Evolutionary conservation across 1,140 invertebrate species (phyloP).

Genomic region (Frieseomelitta varia): DNA sequence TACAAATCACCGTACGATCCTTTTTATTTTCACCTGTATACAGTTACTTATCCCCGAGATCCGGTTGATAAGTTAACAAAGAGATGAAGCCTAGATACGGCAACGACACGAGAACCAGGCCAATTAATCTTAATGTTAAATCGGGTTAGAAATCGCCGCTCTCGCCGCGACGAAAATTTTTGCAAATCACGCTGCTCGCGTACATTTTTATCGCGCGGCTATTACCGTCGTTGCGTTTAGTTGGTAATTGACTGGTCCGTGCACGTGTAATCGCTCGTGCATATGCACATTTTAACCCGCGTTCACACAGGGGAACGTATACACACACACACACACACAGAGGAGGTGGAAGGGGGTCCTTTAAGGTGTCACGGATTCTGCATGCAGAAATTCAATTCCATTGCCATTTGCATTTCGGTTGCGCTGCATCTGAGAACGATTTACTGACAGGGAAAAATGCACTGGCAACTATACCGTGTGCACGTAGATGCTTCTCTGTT

Average conservation of each 20-base stretch:
- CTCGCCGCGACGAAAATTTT: slow-evolving; percentile 7
- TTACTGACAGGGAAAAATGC: neutral
- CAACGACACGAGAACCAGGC: neutral
- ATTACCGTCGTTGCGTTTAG: slow-evolving; percentile 18
- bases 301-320: neutral
- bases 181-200: slow-evolving; percentile 43
- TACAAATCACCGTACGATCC: no score
- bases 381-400: neutral
- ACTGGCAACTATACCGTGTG: neutral
- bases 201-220: neutral
- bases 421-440: neutral
- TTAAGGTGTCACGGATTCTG: neutral
- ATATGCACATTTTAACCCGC: slow-evolving; percentile 15
- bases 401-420: slow-evolving; percentile 5
- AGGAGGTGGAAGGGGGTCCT: neutral
- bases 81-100: neutral
- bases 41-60: neutral
- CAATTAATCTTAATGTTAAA: slow-evolving; percentile 19
- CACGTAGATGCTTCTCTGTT: neutral
- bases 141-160: slow-evolving; percentile 2
- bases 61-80: neutral
- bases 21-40: neutral
- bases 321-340: no score
- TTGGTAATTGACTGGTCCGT: slow-evolving; percentile 40
- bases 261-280: slow-evolving; percentile 18